phyloP scores from a whole-genome alignment of 1,140 invertebrate species.

The Tetragnatha versicolor region DNA sequence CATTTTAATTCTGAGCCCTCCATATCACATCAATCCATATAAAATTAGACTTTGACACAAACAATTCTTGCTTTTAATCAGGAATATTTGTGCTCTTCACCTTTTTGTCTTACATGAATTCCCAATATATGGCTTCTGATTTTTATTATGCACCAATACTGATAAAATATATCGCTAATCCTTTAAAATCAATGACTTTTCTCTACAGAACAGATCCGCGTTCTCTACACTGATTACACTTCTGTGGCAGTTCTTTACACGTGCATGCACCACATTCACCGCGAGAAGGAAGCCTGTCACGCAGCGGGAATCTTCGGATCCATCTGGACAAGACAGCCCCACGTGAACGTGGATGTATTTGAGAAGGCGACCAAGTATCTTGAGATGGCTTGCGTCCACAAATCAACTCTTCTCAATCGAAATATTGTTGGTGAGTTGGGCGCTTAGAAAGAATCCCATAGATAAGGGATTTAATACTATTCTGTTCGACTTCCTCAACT shows the following conservation, averaged over 20 bases:
- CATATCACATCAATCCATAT: no score
- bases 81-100: no score
- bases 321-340: slow-evolving; percentile 38
- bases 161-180: not conserved
- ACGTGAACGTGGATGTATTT: slow-evolving; percentile 29
- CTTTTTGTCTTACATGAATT: no score
- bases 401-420: slow-evolving; percentile 9
- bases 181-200: not conserved
- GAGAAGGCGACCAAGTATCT: slow-evolving; percentile 16
- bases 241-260: slow-evolving; percentile 28
- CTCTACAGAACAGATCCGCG: slow-evolving; percentile 26
- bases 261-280: slow-evolving; percentile 24
- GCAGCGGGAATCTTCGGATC: slow-evolving; percentile 17
- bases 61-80: no score
- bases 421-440: slow-evolving; percentile 27
- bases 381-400: slow-evolving; percentile 36
- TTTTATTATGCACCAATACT: not conserved
- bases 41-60: no score
- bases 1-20: no score
- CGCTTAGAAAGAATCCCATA: not conserved
- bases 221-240: slow-evolving; percentile 38
- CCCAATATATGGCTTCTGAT: no score
- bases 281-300: slow-evolving; percentile 33
- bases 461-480: not conserved
- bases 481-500: no score